Evolutionary conservation across 2,113 vertebrate genomes (phyloP), one percentile per base, ranked within the genome.

Genomic region (Scalopus aquaticus): DNA sequence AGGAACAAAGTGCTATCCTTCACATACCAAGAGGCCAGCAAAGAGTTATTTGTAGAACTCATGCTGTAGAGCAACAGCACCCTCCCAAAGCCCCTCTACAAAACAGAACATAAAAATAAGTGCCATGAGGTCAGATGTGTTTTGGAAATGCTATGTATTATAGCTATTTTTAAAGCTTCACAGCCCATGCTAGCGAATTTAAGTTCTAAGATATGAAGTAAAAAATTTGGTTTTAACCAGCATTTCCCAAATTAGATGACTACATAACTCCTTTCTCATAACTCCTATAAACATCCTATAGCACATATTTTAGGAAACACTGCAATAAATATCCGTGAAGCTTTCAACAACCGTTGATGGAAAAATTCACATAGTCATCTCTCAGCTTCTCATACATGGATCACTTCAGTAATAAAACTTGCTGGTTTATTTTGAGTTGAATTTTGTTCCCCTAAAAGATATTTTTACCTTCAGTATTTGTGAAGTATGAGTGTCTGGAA

Each of bases 151-250:
- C 37, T 86, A 56, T n/a, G 56, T 20, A 92, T 35, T 35, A 65
- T 5, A 32, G 64, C 30, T 35, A 58, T 64, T 86, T 85, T 79
- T 64, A 79, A 91, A 37, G 65, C 79, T 32, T 73, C 84, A 60
- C 17, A 81, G 80, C 46, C 16, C 54, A 83, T 3, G 9, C 4
- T 88, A 42, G 30, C 28, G 78, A 62, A 86, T 54, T 62, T 77
- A 93, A 51, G 42, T 82, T 90, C 51, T 67, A 69, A 89, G 10
- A 81, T 39, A 60, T 62, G 82, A 70, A 58, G 19, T 35, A 74
- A 86, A 24, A 16, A 86, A 95, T 20, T 78, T 73, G 12, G 82
- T 95, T 92, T 93, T 70, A 87, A 90, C 76, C 62, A 84, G 42
- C 26, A 88, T n/a, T 80, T 65, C 73, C 42, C 51, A 76, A 69